Evolutionary conservation across 2,888 invertebrate genomes (phyloP), one percentile per base, ranked within the genome.

Genomic region (Scaptodrosophila latifasciaeformis): DNA sequence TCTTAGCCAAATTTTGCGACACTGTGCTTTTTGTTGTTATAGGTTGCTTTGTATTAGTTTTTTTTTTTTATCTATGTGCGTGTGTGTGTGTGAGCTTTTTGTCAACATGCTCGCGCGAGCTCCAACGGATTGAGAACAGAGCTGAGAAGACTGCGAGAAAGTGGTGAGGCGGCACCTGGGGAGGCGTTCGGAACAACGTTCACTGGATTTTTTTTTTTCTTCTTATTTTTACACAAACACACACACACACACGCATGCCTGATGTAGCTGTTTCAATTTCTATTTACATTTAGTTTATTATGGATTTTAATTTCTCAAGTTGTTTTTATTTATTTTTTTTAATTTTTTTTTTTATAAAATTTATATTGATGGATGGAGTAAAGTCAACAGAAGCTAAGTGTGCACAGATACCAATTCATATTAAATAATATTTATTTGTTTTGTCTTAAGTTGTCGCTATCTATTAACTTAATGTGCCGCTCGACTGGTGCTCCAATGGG

Each of bases 291-390:
- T 56, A 67, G 62, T 66, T 65, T 62, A 57, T 50, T 66, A 60
- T 49, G 66, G 66, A 63, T 66, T 66, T 62, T 54, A 52, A 62
- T 57, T 63, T 63, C 54, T 52, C 49, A 49, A 56, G 53, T 10
- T 58, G 59, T 60, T n/a, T n/a, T n/a, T n/a, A n/a, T n/a, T 62
- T 65, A 52, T 59, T 62, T 65, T 65, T n/a, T n/a, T n/a, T n/a
- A n/a, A n/a, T n/a, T n/a, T n/a, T n/a, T n/a, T n/a, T n/a, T n/a
- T n/a, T n/a, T n/a, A n/a, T n/a, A n/a, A n/a, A n/a, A n/a, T n/a
- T n/a, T n/a, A n/a, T n/a, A n/a, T n/a, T n/a, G n/a, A n/a, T n/a
- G n/a, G n/a, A n/a, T n/a, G n/a, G n/a, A n/a, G n/a, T n/a, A n/a
- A n/a, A n/a, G 35, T 2, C 12, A 31, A n/a, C 31, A 9, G 35